Percentiles rank a stretch among this genome's conserved stretches.
These are phyloP conservation scores for Mechanitis mazaeus DNA, from an alignment of 2,888 invertebrate genomes.

Conservation along the genomic window DNA sequence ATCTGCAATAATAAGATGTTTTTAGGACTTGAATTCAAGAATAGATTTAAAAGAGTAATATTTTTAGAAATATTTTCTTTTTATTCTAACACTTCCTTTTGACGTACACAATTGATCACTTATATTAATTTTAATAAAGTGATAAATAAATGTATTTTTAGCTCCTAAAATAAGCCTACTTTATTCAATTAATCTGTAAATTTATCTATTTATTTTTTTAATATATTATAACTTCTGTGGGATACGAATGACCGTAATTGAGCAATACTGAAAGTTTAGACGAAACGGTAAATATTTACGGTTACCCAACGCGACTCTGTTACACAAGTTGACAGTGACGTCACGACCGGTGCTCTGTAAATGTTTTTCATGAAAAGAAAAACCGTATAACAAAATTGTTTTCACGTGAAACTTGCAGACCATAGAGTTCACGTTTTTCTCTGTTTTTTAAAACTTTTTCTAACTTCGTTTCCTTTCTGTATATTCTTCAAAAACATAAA, in stretches of 20 bases:
- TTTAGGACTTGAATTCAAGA: too few species aligned
- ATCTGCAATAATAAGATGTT: too few species aligned
- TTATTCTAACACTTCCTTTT: too few species aligned
- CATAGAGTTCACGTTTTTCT: constrained; percentile 26
- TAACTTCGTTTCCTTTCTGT: constrained; percentile 16
- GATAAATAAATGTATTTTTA: too few species aligned
- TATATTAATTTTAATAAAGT: too few species aligned
- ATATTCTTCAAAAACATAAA: too few species aligned
- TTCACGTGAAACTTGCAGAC: constrained; percentile 43
- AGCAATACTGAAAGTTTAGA: constrained; percentile 29
- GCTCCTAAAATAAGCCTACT: too few species aligned
- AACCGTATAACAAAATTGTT: constrained; percentile 53
- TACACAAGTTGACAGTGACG: constrained; percentile 40
- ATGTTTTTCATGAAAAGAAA: constrained; percentile 27
- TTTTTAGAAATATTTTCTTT: too few species aligned
- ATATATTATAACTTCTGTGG: not conserved
- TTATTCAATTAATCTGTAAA: too few species aligned
- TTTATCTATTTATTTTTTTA: not conserved
- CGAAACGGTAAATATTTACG: constrained; percentile 39
- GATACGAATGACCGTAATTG: constrained; percentile 28
- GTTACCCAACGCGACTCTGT: constrained; percentile 34
- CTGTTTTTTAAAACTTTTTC: constrained; percentile 25
- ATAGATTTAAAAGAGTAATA: too few species aligned
- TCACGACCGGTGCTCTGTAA: constrained; percentile 26
- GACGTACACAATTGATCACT: too few species aligned